Evolutionary conservation across 2,113 vertebrate genomes (phyloP).

Genomic region (Cepphus grylle): DNA sequence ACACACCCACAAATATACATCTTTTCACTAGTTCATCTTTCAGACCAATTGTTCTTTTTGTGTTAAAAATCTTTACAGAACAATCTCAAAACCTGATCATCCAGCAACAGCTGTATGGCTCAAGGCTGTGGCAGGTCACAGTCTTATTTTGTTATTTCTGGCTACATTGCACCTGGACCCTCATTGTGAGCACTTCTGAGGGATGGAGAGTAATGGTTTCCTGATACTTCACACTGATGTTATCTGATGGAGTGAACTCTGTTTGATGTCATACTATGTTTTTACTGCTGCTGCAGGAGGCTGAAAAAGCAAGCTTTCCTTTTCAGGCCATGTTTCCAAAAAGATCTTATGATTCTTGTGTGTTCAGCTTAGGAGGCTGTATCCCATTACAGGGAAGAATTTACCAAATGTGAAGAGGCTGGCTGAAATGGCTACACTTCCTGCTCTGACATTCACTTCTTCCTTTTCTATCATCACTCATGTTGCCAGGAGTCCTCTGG

Average conservation of each 20-base stretch:
- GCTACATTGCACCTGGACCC: not conserved
- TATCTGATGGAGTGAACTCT: not conserved
- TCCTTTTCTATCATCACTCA: not conserved
- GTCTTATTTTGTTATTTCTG: not conserved
- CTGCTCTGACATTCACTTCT: not conserved
- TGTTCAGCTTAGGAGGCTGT: not conserved
- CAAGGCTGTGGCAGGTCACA: not conserved
- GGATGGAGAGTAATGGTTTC: not conserved
- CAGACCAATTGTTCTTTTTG: not conserved
- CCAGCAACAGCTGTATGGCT: not conserved
- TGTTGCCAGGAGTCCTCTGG: not conserved
- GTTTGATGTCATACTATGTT: not conserved
- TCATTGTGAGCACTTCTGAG: not conserved
- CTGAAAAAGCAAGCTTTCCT: not conserved
- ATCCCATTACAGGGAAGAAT: not conserved
- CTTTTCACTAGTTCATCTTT: not conserved
- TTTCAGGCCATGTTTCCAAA: not conserved
- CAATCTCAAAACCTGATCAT: not conserved
- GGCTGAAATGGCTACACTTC: not conserved
- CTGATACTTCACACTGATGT: not conserved
- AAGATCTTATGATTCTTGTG: not conserved
- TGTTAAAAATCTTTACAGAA: not conserved
- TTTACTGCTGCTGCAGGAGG: not conserved
- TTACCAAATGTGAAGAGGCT: not conserved
- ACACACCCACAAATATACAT: not conserved